Evolutionary conservation across 64 coral and sea anemone genomes (phyloP).

Genomic region (Cladopsammia gracilis): DNA sequence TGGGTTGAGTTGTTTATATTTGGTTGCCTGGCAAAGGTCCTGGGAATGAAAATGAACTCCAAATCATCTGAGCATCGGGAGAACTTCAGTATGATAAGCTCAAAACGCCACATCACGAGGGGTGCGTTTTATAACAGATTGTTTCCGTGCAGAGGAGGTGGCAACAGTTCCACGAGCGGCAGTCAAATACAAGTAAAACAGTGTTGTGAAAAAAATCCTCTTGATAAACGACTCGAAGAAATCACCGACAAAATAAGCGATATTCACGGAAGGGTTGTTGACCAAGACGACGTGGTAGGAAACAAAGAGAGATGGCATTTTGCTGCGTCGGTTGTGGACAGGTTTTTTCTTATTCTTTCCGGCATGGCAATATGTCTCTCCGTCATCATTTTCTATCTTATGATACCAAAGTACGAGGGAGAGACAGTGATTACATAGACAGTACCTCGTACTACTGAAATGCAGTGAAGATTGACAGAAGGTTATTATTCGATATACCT

Average conservation of each 20-base stretch:
- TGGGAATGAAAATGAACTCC: slow-evolving; percentile 39
- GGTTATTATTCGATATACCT: too few species aligned
- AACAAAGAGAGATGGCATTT: slow-evolving; percentile 79
- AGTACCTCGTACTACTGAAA: not conserved
- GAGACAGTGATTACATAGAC: not conserved
- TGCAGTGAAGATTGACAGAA: too few species aligned
- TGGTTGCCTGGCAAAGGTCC: slow-evolving; percentile 32
- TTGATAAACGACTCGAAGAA: slow-evolving; percentile 39
- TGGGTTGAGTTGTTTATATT: slow-evolving; percentile 68
- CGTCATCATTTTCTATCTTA: slow-evolving; percentile 53
- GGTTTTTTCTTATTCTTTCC: slow-evolving; percentile 58
- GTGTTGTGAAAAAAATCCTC: not conserved
- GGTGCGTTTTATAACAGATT: not conserved
- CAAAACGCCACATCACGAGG: not conserved
- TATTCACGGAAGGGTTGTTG: not conserved
- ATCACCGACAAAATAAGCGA: slow-evolving; percentile 44
- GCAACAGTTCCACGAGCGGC: not conserved
- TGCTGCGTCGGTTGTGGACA: slow-evolving; percentile 69
- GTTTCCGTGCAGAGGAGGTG: not conserved
- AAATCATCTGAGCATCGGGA: not conserved
- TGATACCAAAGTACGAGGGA: slow-evolving; percentile 30
- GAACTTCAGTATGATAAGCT: not conserved
- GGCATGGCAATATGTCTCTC: slow-evolving; percentile 51
- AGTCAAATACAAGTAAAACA: not conserved
- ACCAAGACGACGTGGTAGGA: not conserved